A percentile compares a stretch with the other conserved stretches of the same genome.
phyloP scores from a whole-genome alignment of 2,888 invertebrate species.

The Cerastis rubricosa region DNA sequence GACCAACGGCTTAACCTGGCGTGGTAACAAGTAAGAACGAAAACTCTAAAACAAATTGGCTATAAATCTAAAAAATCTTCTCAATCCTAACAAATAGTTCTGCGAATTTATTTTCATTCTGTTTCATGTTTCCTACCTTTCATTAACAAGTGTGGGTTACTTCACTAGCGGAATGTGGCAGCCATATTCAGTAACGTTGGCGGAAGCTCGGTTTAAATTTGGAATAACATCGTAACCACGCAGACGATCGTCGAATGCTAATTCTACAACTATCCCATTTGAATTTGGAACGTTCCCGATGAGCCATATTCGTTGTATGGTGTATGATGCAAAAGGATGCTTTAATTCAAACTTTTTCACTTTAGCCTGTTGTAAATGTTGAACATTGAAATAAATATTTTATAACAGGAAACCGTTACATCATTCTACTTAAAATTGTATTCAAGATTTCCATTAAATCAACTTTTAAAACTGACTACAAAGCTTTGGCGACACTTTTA shows the following conservation, averaged over 20 bases:
- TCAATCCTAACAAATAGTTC: not conserved
- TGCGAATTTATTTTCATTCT: constrained; percentile 2
- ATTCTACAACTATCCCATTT: constrained; percentile 70
- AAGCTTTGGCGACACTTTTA: constrained; percentile 46
- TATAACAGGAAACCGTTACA: too few relatives aligned
- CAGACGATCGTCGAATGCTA: constrained; percentile 78
- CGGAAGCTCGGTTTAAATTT: constrained; percentile 82
- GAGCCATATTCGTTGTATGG: constrained; percentile 61
- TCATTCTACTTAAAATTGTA: constrained; percentile 10
- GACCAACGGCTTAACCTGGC: too few relatives aligned
- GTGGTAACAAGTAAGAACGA: not conserved
- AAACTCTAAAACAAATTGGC: not conserved
- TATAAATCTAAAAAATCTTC: not conserved
- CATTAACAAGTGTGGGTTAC: constrained; percentile 47
- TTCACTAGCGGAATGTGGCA: constrained; percentile 67
- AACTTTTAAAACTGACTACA: constrained; percentile 27
- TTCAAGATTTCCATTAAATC: constrained; percentile 36
- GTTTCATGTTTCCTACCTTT: constrained; percentile 14
- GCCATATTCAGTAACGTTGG: constrained; percentile 74
- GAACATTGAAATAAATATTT: too few relatives aligned
- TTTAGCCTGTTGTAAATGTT: too few relatives aligned
- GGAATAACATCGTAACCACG: constrained; percentile 77
- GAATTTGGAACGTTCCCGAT: constrained; percentile 66
- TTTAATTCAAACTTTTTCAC: too few relatives aligned
- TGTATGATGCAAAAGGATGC: constrained; percentile 32